phyloP scores from a whole-genome alignment of 2,888 invertebrate genomes.

The Drosophila peninsularis region DNA sequence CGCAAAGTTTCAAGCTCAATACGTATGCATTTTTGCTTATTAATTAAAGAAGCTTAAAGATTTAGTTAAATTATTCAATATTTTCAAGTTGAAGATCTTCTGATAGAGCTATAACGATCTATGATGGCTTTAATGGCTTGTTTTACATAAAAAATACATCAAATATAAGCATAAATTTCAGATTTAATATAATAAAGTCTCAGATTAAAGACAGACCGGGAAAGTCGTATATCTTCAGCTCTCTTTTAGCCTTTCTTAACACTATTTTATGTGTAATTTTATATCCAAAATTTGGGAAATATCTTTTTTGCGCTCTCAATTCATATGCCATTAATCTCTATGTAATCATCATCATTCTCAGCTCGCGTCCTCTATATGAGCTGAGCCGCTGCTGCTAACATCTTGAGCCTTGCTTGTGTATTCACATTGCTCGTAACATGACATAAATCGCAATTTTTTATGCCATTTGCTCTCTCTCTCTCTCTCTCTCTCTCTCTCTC shows the following conservation, averaged over 20 bases:
- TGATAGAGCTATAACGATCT: too few species aligned
- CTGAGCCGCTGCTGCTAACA: neutral
- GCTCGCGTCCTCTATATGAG: neutral
- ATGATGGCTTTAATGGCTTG: too few species aligned
- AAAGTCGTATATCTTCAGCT: neutral
- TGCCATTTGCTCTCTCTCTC: conserved; percentile 27
- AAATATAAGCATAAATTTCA: too few species aligned
- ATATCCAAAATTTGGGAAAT: too few species aligned
- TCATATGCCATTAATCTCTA: neutral
- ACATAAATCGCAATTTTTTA: conserved; percentile 51
- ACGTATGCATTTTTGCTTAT: too few species aligned
- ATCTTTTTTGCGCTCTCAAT: neutral
- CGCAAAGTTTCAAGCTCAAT: too few species aligned
- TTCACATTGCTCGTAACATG: conserved; percentile 10
- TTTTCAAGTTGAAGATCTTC: too few species aligned
- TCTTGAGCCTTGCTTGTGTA: conserved; percentile 2
- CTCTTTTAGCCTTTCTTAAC: too few species aligned
- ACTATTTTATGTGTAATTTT: neutral
- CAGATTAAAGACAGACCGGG: neutral
- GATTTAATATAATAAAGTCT: neutral
- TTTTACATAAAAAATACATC: too few species aligned
- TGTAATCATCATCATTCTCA: neutral
- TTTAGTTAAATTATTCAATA: too few species aligned
- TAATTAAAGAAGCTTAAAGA: too few species aligned
- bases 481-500: too few species aligned